Base-by-base conservation (phyloP, 2,797 vertebrate species). In the Esox masquinongy region DNA sequence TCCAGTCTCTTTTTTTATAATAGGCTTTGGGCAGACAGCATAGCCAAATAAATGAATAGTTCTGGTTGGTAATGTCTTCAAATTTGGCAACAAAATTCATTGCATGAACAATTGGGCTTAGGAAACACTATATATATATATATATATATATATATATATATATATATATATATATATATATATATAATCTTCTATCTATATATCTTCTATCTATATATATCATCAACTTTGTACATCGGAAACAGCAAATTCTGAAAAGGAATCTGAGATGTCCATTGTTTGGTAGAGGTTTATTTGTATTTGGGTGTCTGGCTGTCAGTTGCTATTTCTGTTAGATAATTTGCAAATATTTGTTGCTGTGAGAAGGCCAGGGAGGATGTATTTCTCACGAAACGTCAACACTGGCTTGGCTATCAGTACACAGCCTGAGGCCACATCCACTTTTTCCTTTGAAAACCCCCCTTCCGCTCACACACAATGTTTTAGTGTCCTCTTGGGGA, bases 321-420 rank as follows among this genome's bases (percentile, higher is more conserved):
- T 82, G 9, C 79, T 64, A 81, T 87, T 89, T 88, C 76, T 82
- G 77, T 82, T 69, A 22, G 72, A 72, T 73, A 43, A 63, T 77
- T 75, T 70, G 79, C 76, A 84, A 77, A 80, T 77, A 83, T 86
- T 85, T 82, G 69, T 11, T 31, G 49, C 39, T 7, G 19, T 53
- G 56, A 72, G 9, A 47, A 53, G 72, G 70, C 78, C 68, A 56
- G 34, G 26, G 61, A 11, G 9, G 79, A 75, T 82, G 78, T 29
- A 83, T 90, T 80, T 29, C 50, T 74, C 24, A 3, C 61, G 56
- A 82, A 76, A 79, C 67, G 53, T 29, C 59, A 74, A 75, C 74
- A 68, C 68, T 43, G 68, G 68, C 64, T 3, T 69, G 69, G 51
- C 66, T 56, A 69, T 39, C 24, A 34, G 39, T 29, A n/a, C 36